Evolutionary conservation across 1,140 invertebrate species (phyloP), one percentile per base, ranked within the genome.

Genomic region (Heliothis subflexa): DNA sequence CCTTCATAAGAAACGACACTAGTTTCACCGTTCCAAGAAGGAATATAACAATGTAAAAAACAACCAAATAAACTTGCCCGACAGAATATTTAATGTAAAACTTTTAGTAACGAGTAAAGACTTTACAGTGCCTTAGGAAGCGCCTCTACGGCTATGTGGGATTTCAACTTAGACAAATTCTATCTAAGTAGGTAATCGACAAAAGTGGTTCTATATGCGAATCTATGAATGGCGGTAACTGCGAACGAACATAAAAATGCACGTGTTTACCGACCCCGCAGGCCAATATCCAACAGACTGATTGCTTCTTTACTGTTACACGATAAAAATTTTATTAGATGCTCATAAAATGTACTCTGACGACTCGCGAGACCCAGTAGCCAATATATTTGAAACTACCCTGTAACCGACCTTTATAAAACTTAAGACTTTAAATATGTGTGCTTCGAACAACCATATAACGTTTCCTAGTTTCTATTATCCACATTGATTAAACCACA

Each of bases 251-350:
- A 94, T 93, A 93, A 94, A 92, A 90, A 88, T 89, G 85, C 89
- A 92, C 91, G 88, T 94, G 91, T 94, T 93, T 94, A 94, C 90
- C 86, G 83, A 92, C 87, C 85, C 86, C 87, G 85, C 89, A 89
- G 88, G 86, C 91, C 91, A 93, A 94, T 93, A 94, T 92, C 88
- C 89, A 81, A 86, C 88, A 85, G 90, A 92, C 91, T 92, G 93
- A 94, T 94, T 94, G 93, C 93, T 93, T 93, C 93, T 94, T 94
- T 94, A 93, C 90, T 91, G 93, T 93, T 93, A 94, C 93, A 94
- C 91, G 87, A 93, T 94, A 94, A 94, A 93, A 91, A 81, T 91
- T 94, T 94, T 94, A 94, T 93, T 93, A 90, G 88, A 87, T 88
- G 88, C 84, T 85, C 89, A 87, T 93, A 94, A 94, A 94, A 89